These are phyloP conservation scores for Myripristis jacobus DNA, from an alignment of 2,797 vertebrate species.

Conservation along the genomic window DNA sequence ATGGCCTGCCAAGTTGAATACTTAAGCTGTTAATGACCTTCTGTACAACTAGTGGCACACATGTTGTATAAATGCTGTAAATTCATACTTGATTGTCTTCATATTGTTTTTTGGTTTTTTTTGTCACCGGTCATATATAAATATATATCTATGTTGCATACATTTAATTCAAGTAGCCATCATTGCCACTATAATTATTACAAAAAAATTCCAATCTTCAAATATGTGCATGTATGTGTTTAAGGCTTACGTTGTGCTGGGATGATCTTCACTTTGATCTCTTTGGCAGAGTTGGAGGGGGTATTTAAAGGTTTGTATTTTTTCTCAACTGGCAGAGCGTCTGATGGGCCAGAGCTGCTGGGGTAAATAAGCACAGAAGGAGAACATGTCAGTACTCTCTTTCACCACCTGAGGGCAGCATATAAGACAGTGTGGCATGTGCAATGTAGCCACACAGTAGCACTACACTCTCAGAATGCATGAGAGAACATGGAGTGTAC, in stretches of 20 bases:
- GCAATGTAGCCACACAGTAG: constrained; percentile 5
- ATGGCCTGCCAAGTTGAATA: no score
- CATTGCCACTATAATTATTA: no score
- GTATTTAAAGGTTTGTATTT: constrained; percentile 97
- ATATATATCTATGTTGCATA: no score
- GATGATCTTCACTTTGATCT: constrained; percentile 98
- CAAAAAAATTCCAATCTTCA: neutral
- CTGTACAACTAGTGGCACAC: no score
- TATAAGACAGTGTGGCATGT: neutral
- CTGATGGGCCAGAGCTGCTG: constrained; percentile 65
- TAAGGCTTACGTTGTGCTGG: constrained; percentile 90
- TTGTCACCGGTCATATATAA: no score
- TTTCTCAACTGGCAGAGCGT: constrained; percentile 89
- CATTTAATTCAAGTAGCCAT: no score
- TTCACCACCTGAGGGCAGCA: constrained; percentile 18
- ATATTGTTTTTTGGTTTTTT: no score
- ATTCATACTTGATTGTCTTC: no score
- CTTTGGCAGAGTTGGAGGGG: constrained; percentile 92
- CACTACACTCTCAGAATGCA: neutral
- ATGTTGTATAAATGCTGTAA: no score
- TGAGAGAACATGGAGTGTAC: constrained; percentile 69
- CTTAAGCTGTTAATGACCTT: no score
- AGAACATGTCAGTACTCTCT: neutral
- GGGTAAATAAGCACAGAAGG: neutral
- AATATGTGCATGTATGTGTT: neutral